Evolutionary conservation across 2,113 vertebrate genomes (phyloP).

Genomic region (Pogonocichla stellata): DNA sequence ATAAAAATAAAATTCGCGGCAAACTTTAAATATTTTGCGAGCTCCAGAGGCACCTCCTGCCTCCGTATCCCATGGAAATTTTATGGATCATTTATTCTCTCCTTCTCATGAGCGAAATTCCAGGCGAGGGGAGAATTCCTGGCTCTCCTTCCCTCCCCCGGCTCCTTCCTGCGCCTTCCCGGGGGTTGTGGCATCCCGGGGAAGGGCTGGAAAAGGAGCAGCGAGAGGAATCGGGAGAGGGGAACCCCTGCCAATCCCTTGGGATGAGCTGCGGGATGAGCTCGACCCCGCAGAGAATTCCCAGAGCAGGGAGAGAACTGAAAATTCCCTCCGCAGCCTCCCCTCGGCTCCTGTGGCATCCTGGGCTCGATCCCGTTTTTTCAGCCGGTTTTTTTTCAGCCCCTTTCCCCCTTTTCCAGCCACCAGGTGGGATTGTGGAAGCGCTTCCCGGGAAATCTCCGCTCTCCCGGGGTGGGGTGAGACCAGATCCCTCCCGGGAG

Average conservation of each 20-base stretch:
- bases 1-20: not conserved
- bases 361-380: not conserved
- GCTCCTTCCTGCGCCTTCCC: not conserved
- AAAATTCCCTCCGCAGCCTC: not conserved
- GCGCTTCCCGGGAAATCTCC: not conserved
- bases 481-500: fast-evolving
- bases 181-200: not conserved
- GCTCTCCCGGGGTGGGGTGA: not conserved
- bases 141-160: too few relatives aligned
- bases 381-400: not conserved
- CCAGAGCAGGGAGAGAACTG: not conserved
- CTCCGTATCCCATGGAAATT: not conserved
- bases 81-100: conserved; percentile 27
- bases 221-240: not conserved
- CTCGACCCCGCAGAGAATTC: not conserved
- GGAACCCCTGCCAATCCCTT: not conserved
- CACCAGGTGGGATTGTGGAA: not conserved
- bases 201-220: not conserved
- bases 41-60: not conserved
- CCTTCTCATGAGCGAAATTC: conserved; percentile 34
- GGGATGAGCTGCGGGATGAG: fast-evolving
- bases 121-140: not conserved
- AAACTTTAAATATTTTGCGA: not conserved
- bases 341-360: fast-evolving
- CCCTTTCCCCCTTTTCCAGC: not conserved